Base-by-base conservation (phyloP, 92 coral and sea anemone genomes). In the Hydrozoanthus gracilis region DNA sequence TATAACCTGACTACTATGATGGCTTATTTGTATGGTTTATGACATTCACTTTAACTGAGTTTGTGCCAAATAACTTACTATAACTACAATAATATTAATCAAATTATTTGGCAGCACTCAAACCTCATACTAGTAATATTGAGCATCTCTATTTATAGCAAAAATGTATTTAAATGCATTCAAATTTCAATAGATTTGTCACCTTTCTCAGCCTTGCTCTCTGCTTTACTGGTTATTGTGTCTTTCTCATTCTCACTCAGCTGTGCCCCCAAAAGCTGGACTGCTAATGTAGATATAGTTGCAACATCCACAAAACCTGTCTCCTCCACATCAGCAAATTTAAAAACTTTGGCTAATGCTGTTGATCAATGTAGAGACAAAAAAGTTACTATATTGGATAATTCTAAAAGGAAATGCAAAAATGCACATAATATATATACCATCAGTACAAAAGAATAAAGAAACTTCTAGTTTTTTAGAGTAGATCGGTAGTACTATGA, bases 241-340 rank as follows among this genome's bases (percentile, higher is more conserved):
- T 93, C 95, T 55, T 96, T 96, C 73, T 96, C 98, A 80, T 88
- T 96, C 82, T 96, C 99, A 64, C 98, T 96, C 66, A 96, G 78
- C 84, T 96, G 99, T 45, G 98, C 99, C 5, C 99, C 99, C 17
- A 96, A 89, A 15, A 96, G 79, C 87, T 96, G 99, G 7, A 96
- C 98, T 6, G 98, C 98, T 55, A 96, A 91, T 35, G 99, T 96
- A 67, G 99, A 95, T 39, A 96, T 96, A 11, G 99, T 96, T 17
- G 98, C 99, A 77, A 96, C 99, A 70, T 96, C 99, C 15, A 96
- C 99, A 93, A 89, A 96, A n/a, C 99, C 99, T 73, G 96, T 95
- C 84, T 96, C 99, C 82, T 96, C 99, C 7, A 96, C 99, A 91
- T 96, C 99, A 12, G 99, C 99, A 93, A 96, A 96, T 91, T 96